Conservation (phyloP, 2,113 vertebrate genomes). For the Illadopsis cleaveri region DNA sequence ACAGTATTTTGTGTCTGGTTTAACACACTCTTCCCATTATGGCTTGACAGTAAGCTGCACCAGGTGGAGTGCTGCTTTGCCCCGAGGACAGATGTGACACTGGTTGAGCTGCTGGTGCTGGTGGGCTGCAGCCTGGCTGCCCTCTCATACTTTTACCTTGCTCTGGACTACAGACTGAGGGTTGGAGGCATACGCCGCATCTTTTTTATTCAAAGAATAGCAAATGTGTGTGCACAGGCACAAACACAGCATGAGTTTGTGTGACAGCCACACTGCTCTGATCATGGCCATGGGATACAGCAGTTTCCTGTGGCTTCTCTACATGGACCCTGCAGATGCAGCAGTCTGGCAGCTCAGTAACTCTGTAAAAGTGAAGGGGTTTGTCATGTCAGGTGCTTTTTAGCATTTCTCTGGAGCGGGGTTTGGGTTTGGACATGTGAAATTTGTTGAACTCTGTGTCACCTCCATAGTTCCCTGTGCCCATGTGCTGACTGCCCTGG, state of each 20-base stretch:
- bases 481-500: fast-evolving
- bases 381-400: not conserved
- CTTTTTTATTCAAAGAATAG: not conserved
- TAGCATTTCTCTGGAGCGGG: not conserved
- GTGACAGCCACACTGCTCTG: not conserved
- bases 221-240: not conserved
- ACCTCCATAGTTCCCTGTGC: not conserved
- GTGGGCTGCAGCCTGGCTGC: not conserved
- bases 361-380: not conserved
- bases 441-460: fast-evolving
- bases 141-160: not conserved
- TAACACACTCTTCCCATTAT: not conserved
- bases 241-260: not conserved
- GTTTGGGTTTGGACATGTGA: not conserved
- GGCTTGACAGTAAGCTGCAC: too few species aligned
- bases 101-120: not conserved
- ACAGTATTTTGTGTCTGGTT: not conserved
- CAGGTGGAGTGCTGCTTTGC: not conserved
- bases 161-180: not conserved
- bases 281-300: not conserved
- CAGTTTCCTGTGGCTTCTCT: not conserved
- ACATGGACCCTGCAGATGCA: fast-evolving
- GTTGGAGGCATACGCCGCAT: not conserved
- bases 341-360: not conserved
- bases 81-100: not conserved